phyloP scores from a whole-genome alignment of 2,113 vertebrate genomes.

The Romanogobio albipinnatus region DNA sequence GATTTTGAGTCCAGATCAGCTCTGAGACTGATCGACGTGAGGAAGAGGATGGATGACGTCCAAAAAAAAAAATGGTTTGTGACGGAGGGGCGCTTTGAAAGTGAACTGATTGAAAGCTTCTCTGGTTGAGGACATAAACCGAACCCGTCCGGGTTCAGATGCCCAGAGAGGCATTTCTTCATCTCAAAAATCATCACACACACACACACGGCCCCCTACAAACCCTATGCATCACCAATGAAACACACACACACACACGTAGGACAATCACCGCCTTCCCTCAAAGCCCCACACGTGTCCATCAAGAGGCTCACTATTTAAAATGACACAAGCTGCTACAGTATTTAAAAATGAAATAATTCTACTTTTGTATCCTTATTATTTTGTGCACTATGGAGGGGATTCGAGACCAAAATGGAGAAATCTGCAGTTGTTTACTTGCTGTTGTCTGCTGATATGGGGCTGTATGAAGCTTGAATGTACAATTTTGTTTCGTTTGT shows the following conservation, averaged over 20 bases:
- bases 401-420: constrained; percentile 79
- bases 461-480: constrained; percentile 70
- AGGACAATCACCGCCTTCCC: constrained; percentile 73
- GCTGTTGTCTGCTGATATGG: constrained; percentile 65
- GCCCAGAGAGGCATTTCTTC: constrained; percentile 19
- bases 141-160: neutral
- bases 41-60: constrained; percentile 18
- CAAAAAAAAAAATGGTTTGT: neutral
- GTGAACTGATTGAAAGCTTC: neutral
- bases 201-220: constrained; percentile 32
- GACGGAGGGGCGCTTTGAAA: neutral
- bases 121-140: neutral
- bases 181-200: constrained; percentile 41
- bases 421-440: constrained; percentile 73
- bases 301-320: constrained; percentile 72
- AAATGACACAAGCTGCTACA: constrained; percentile 78
- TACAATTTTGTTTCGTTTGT: constrained; percentile 51
- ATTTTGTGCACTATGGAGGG: constrained; percentile 82
- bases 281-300: constrained; percentile 52
- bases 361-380: constrained; percentile 80
- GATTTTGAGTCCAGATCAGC: neutral
- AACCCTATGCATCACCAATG: neutral
- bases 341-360: constrained; percentile 74
- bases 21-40: constrained; percentile 22
- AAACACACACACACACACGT: constrained; percentile 40